Base-by-base conservation (phyloP, 64 coral and sea anemone genomes). In the Montipora efflorescens region DNA sequence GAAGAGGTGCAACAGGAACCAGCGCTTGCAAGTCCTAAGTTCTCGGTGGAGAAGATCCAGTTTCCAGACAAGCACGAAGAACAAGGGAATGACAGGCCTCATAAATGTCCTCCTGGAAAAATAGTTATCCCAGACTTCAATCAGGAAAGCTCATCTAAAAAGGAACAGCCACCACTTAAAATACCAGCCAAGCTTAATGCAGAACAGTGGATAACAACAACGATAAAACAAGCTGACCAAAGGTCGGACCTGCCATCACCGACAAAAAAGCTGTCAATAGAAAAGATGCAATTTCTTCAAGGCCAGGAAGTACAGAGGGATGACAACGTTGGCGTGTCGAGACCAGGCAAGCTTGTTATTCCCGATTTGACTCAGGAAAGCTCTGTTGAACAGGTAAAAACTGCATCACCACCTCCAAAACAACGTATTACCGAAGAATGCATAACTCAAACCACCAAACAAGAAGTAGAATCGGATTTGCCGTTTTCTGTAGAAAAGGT, bases 71-170 rank as follows among this genome's bases (percentile, higher is more conserved):
- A 18, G 8, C 6, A 59, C 20, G 52, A 82, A 0, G 43, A 19
- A 28, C 0, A 44, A 11, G 16, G 0, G 2, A 13, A 20, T 3
- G 1, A 12, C 51, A 80, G 22, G 2, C 52, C n/a, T 4, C 8
- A 25, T 59, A 10, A 0, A 2, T 9, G 22, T 8, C 13, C 22
- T 3, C 50, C 79, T 11, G 68, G 68, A 3, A 71, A 71, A 71
- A 18, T 71, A 21, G 19, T 71, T 8, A 61, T 81, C 36, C 53
- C 79, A 8, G 50, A 81, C n/a, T 61, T 81, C 14, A 81, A 81
- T 8, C 79, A 59, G 19, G 18, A 58, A 51, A 61, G 51, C 36
- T 81, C 10, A 2, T 59, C 53, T 8, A 59, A 7, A 1, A n/a
- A 61, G n/a, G 78, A 20, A 52, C 14, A 20, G 8, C 8, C 48